Base-by-base conservation (phyloP, 1,140 invertebrate genomes). In the Himalopsyche phryganea region DNA sequence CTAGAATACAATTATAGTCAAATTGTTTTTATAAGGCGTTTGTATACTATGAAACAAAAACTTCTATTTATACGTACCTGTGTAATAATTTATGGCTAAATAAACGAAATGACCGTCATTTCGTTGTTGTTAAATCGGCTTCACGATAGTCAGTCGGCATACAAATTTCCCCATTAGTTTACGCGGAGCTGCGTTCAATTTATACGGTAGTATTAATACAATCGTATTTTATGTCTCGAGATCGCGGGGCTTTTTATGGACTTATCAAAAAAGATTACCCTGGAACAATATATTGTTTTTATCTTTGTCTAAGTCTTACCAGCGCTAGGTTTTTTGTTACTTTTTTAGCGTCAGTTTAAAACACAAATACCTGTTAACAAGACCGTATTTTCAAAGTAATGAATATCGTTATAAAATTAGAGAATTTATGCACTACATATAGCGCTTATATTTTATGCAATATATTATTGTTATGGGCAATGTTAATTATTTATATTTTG, bases 61-160 rank as follows among this genome's bases (percentile, higher is more conserved):
- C 9, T 28, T 28, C 23, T 28, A 9, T 28, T 9, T 9, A 28
- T 28, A 40, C 38, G 5, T 40, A 40, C 38, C 11, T 40, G 11
- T 11, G 5, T 9, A 28, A 28, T 40, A 40, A 40, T 40, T 40
- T 40, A 40, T 40, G 38, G 11, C 38, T 40, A 40, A 40, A 40
- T 40, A 40, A 40, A 40, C 11, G 38, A 11, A 15, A 40, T 13
- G 3, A 15, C 38, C 38, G 38, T 40, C 38, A 15, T 40, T 40
- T 40, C 38, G 15, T n/a, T 40, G n/a, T 40, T 40, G 38, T 40
- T 40, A 40, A 40, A 40, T 40, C 15, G 38, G n/a, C 38, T 40
- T 15, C 38, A 5, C 15, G 11, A 40, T 40, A 15, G 38, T 4
- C 15, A 28, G 23, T 15, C 38, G 15, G 38, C 11, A 15, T 40